Conservation (phyloP, 2,797 vertebrate genomes). For the Sebastes iracundus region DNA sequence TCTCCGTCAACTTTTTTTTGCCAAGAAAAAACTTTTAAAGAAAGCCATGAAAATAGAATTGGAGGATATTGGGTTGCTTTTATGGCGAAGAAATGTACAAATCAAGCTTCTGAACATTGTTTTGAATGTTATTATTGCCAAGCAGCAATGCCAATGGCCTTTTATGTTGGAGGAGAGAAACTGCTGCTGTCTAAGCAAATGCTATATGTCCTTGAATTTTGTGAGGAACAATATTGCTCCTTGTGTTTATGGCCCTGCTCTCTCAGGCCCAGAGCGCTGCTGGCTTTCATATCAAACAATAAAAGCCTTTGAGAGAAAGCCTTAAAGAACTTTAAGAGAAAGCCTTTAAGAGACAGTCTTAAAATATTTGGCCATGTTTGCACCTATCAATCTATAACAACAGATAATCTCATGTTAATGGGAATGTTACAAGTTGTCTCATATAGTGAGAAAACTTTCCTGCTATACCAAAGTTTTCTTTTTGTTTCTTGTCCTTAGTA, state of each 20-base stretch:
- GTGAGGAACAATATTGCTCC: not conserved
- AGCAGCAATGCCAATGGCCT: not conserved
- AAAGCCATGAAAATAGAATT: not conserved
- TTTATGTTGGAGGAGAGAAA: not conserved
- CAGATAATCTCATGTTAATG: not conserved
- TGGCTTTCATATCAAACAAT: not conserved
- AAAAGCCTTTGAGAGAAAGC: not conserved
- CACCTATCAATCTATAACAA: not conserved
- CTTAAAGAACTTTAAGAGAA: not conserved
- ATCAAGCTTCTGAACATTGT: not conserved
- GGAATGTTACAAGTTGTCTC: not conserved
- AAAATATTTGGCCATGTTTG: not conserved
- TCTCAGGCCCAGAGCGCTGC: not conserved
- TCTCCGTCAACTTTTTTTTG: not conserved
- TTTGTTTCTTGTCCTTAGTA: not conserved
- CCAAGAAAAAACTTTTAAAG: not conserved
- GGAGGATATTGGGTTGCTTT: not conserved
- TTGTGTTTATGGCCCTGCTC: not conserved
- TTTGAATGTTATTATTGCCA: not conserved
- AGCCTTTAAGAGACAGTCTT: not conserved
- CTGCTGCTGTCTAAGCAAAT: not conserved
- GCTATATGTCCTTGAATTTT: not conserved
- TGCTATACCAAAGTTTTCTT: not conserved
- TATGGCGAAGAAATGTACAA: not conserved
- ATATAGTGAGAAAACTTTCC: not conserved